Conservation (phyloP, 2,797 vertebrate genomes). For the Neosilurus mollespiculum region DNA sequence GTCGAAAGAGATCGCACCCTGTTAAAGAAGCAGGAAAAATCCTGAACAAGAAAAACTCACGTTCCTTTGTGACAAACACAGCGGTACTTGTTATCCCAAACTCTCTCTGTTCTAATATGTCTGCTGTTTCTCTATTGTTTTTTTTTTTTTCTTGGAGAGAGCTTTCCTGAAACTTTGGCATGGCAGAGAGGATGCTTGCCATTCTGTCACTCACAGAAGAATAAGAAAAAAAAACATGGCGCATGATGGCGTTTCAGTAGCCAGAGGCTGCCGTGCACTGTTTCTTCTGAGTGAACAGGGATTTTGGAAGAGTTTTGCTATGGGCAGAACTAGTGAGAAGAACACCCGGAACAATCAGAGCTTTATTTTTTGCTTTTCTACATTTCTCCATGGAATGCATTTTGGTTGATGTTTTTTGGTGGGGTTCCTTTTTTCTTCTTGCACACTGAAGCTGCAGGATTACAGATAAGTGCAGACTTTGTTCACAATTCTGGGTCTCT, state of each 20-base stretch:
- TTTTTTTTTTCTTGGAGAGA: slow-evolving; percentile 19
- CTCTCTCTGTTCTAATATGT: slow-evolving; percentile 38
- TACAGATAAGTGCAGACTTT: slow-evolving; percentile 46
- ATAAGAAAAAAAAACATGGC: slow-evolving; percentile 10
- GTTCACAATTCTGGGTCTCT: slow-evolving; percentile 38
- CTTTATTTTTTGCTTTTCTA: slow-evolving; percentile 49
- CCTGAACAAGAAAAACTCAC: slow-evolving; percentile 25
- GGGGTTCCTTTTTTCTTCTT: not conserved
- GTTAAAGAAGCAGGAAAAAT: slow-evolving; percentile 44
- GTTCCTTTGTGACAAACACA: slow-evolving; percentile 34
- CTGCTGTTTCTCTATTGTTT: slow-evolving; percentile 37
- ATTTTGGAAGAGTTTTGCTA: slow-evolving; percentile 27
- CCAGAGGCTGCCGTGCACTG: slow-evolving; percentile 22
- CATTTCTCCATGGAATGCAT: slow-evolving; percentile 39
- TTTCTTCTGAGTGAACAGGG: slow-evolving; percentile 30
- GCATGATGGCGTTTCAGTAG: slow-evolving; percentile 17
- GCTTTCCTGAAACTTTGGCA: slow-evolving; percentile 39
- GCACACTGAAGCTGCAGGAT: slow-evolving; percentile 43
- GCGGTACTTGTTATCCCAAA: slow-evolving; percentile 40
- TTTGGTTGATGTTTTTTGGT: slow-evolving; percentile 11
- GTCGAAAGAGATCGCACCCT: slow-evolving; percentile 46
- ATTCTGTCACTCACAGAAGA: slow-evolving; percentile 36
- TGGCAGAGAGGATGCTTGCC: slow-evolving; percentile 25
- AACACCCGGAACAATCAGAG: slow-evolving; percentile 36
- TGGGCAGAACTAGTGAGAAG: slow-evolving; percentile 30